Evolutionary conservation across 2,888 invertebrate genomes (phyloP), one percentile per base, ranked within the genome.

Genomic region (Caenorhabditis wallacei): DNA sequence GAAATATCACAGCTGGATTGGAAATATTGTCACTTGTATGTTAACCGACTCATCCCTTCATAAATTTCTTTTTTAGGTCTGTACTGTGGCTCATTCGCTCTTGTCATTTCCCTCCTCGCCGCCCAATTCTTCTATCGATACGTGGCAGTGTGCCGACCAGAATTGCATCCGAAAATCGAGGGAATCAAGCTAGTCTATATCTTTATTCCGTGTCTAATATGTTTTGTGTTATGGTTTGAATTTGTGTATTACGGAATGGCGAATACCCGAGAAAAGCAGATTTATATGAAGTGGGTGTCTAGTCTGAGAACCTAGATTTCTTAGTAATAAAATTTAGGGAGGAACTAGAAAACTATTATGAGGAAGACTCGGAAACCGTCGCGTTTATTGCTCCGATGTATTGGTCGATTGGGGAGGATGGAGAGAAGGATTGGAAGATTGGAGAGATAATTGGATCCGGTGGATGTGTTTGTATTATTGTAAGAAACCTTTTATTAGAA

Each of bases 181-280:
- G 76, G 76, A 1, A 68, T 59, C 51, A 76, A 76, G 26, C 51
- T 76, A 2, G 22, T 20, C 8, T 35, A 68, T 35, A 68, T 76
- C 51, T 76, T 76, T 57, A 46, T 76, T 61, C 76, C 76, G 0
- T 76, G 76, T 30, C 16, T 76, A 18, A 43, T 76, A 18, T 76
- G 68, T 30, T 76, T 76, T 51, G 51, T 76, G 30, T 26, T 68
- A 4, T 76, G 76, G 76, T 76, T 76, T 37, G 76, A 68, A 35
- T 68, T 76, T n/a, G 76, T 76, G 1, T 76, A 76, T 59, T 76
- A 57, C 46, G 76, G 76, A 53, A 76, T 76, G 76, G 66, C 76
- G 26, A 76, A 76, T 26, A 76, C 76, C 7, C 24, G 22, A 2
- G 76, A 76, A 51, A 76, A 76, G 43, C 76, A 76, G 61, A 30